Percentiles rank a stretch among this genome's conserved stretches.
phyloP scores from a whole-genome alignment of 2,888 invertebrate species.

The Dendrolimus houi region DNA sequence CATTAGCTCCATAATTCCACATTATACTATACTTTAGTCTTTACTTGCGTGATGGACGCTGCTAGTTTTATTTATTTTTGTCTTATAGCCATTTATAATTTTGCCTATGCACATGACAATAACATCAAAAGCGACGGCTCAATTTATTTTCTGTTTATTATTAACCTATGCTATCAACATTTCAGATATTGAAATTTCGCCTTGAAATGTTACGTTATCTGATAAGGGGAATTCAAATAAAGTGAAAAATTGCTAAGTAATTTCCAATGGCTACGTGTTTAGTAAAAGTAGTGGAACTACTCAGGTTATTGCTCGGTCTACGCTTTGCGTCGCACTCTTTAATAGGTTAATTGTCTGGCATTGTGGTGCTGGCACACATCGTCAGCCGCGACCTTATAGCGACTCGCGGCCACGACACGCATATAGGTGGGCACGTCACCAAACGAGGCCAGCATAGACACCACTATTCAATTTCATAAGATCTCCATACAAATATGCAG shows the following conservation, averaged over 20 bases:
- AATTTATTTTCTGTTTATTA: neutral
- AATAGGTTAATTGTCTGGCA: constrained; percentile 73
- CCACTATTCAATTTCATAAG: constrained; percentile 9
- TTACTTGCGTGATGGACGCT: constrained; percentile 46
- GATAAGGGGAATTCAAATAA: no score
- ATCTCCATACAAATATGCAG: neutral
- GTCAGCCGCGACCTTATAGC: constrained; percentile 67
- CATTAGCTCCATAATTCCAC: constrained; percentile 66
- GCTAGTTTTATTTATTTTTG: constrained; percentile 23
- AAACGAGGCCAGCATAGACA: constrained; percentile 41
- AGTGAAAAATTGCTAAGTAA: no score
- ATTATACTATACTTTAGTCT: constrained; percentile 53
- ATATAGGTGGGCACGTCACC: constrained; percentile 55
- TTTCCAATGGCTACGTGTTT: no score
- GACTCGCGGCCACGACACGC: constrained; percentile 65
- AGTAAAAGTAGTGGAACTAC: constrained; percentile 27
- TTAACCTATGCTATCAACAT: neutral
- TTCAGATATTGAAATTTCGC: neutral
- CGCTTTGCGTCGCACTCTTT: constrained; percentile 55
- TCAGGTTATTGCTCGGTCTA: constrained; percentile 52
- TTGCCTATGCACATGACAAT: neutral
- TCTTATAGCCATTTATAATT: constrained; percentile 12
- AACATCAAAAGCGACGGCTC: neutral
- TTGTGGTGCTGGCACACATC: constrained; percentile 71
- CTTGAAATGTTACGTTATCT: neutral